Evolutionary conservation across 2,113 vertebrate genomes (phyloP).

Genomic region (Tetraodon nigroviridis): DNA sequence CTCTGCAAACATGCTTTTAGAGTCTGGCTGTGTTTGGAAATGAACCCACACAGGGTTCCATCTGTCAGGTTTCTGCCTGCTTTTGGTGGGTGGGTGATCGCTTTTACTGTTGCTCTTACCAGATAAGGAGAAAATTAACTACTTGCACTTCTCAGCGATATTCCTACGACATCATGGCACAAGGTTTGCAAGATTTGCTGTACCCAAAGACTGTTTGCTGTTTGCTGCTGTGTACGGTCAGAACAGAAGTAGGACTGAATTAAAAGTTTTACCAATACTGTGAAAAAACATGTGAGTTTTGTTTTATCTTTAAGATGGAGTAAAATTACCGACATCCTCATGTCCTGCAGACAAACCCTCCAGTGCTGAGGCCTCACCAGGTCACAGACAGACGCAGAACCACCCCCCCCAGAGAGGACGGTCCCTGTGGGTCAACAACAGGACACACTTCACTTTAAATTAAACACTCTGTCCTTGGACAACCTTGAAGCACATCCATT

Average conservation of each 20-base stretch:
- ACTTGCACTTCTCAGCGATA: too few relatives aligned
- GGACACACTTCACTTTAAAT: slow-evolving; percentile 41
- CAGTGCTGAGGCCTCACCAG: slow-evolving; percentile 21
- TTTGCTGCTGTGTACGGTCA: too few relatives aligned
- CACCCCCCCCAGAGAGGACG: slow-evolving; percentile 15
- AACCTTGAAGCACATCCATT: slow-evolving; percentile 39
- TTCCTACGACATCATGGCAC: too few relatives aligned
- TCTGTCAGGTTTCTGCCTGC: neutral
- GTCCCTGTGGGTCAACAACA: slow-evolving; percentile 24
- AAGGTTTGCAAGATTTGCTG: too few relatives aligned
- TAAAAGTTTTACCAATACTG: too few relatives aligned
- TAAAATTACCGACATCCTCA: slow-evolving; percentile 1
- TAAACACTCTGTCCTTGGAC: slow-evolving; percentile 38
- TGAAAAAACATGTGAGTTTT: too few relatives aligned
- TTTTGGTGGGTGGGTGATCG: too few relatives aligned
- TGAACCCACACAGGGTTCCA: neutral
- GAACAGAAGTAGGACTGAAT: too few relatives aligned
- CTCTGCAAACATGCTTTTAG: slow-evolving; percentile 13
- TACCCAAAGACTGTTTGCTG: too few relatives aligned
- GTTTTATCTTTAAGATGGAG: too few relatives aligned
- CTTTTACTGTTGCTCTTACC: too few relatives aligned
- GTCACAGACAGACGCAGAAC: slow-evolving; percentile 21
- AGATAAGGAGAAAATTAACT: too few relatives aligned
- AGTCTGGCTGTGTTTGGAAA: neutral
- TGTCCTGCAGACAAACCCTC: slow-evolving; percentile 25